phyloP scores from a whole-genome alignment of 1,140 invertebrate species.

The Geopemphigus sp. region DNA sequence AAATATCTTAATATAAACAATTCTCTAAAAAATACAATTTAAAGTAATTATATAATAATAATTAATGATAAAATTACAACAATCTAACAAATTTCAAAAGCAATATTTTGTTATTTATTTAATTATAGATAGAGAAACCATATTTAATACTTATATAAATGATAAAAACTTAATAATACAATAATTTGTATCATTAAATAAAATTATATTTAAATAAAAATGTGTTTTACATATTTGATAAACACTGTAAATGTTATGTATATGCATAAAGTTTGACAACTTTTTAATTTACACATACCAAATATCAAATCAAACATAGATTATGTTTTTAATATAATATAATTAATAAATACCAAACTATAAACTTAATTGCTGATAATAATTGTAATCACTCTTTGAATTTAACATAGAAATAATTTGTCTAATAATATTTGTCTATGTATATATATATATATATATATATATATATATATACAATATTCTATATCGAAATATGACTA shows the following conservation, averaged over 20 bases:
- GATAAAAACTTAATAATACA: too few species aligned
- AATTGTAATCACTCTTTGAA: not conserved
- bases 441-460: too few species aligned
- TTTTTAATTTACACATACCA: not conserved
- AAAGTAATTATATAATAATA: not conserved
- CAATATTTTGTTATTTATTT: not conserved
- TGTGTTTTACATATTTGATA: too few species aligned
- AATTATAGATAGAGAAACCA: not conserved
- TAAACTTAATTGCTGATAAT: not conserved
- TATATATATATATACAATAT: not conserved
- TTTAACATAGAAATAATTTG: not conserved
- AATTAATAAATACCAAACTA: not conserved
- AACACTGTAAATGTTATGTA: too few species aligned
- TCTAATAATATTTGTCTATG: not conserved
- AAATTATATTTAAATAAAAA: not conserved
- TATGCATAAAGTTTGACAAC: not conserved
- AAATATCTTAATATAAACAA: not conserved
- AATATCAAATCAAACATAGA: not conserved
- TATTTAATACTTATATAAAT: not conserved
- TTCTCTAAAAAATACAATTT: slow-evolving; percentile 11
- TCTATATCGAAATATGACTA: too few species aligned
- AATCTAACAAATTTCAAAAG: not conserved
- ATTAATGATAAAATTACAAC: not conserved
- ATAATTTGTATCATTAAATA: too few species aligned
- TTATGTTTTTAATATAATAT: too few species aligned